Evolutionary conservation across 2,113 vertebrate genomes (phyloP), one percentile per base, ranked within the genome.

Genomic region (Xenus cinereus): DNA sequence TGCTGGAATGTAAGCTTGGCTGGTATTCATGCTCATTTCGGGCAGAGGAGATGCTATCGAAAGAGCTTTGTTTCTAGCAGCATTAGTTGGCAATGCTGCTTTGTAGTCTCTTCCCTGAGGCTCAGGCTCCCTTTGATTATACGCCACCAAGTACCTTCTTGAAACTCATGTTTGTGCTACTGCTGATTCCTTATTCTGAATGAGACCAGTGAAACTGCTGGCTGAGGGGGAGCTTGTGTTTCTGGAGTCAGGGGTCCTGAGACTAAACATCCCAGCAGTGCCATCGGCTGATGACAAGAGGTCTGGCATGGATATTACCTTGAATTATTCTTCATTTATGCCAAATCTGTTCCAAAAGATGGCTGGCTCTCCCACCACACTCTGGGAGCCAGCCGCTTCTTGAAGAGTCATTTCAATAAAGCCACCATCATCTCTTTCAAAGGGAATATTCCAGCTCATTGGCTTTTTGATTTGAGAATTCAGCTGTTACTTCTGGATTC

Each of bases 401-500:
- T 91, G 87, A 87, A 89, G 45, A 89, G 66, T 41, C n/a, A 4
- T 89, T 93, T 92, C 92, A 89, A 73, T 82, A 87, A 76, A 93
- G 59, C 77, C 84, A 41, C 89, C 73, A 73, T 59, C 89, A 77
- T 95, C 94, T 69, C 77, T 91, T 97, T 91, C 9, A 4, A 82
- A n/a, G 81, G 84, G 84, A 95, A 50, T 85, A 97, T 96, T 96
- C 84, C 89, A 97, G 67, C 30, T 89, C 66, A 33, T 67, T 95
- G 97, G 57, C 62, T 85, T 92, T 96, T 95, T 71, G 74, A 89
- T 96, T 91, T 89, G 57, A 89, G 77, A 92, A 95, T 85, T 96
- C 97, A 97, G 77, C 91, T 97, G 95, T 89, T 91, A 79, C 69
- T 97, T 95, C 96, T 95, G 84, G 89, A 85, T 94, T 78, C 74